A percentile compares a stretch with the other conserved stretches of the same genome.
Conservation (phyloP, 2,797 vertebrate species). For the Hippoglossus hippoglossus region DNA sequence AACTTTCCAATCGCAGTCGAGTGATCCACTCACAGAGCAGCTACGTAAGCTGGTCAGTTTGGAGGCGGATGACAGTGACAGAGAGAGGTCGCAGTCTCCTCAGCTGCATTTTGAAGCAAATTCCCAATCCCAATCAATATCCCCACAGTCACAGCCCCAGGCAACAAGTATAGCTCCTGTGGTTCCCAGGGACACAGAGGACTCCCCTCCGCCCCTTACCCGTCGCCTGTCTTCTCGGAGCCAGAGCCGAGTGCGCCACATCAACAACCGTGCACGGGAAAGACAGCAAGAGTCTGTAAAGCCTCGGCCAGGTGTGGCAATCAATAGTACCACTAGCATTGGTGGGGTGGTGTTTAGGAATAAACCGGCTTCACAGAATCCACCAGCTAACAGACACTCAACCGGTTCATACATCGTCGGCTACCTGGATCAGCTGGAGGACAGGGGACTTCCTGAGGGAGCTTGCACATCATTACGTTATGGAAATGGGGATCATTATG, state of each 20-base stretch:
- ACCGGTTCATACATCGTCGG: conserved; percentile 95
- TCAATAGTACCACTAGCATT: conserved; percentile 34
- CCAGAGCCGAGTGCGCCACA: conserved; percentile 96
- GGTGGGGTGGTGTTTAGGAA: conserved; percentile 88
- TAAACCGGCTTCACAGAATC: conserved; percentile 82
- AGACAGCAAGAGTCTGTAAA: conserved; percentile 92
- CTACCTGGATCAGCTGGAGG: conserved; percentile 87
- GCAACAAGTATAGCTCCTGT: conserved; percentile 21
- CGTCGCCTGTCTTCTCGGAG: conserved; percentile 95
- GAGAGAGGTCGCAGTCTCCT: conserved; percentile 38
- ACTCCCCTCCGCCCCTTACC: conserved; percentile 87
- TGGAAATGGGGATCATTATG: conserved; percentile 80
- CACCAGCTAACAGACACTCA: conserved; percentile 89
- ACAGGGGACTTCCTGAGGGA: conserved; percentile 91
- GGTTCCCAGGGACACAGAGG: conserved; percentile 67
- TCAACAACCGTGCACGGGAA: conserved; percentile 94
- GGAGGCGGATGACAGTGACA: conserved; percentile 86
- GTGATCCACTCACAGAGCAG: conserved; percentile 92
- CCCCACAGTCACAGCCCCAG: conserved; percentile 47
- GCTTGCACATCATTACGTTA: conserved; percentile 84
- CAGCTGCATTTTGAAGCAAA: conserved; percentile 36
- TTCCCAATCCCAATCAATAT: not conserved
- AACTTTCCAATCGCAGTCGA: conserved; percentile 75
- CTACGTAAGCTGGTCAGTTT: conserved; percentile 91
- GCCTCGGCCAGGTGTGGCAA: conserved; percentile 65